Evolutionary conservation across 2,888 invertebrate genomes (phyloP), one percentile per base, ranked within the genome.

Genomic region (Philonicus albiceps): DNA sequence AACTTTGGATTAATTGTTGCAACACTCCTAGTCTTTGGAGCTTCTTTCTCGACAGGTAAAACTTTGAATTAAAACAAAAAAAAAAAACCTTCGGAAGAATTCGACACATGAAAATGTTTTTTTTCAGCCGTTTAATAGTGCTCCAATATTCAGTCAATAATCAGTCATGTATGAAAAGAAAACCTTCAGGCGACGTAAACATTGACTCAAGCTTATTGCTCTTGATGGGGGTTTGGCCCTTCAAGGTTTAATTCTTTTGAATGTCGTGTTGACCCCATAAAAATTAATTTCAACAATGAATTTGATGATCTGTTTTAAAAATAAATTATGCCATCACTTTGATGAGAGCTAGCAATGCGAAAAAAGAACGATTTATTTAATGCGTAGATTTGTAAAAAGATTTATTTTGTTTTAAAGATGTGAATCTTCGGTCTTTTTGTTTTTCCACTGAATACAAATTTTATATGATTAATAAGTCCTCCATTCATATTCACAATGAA

Each of bases 11-110:
- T 88, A 74, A 73, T 88, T 31, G 27, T 88, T 5, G 75, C 85
- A 40, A 76, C 86, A 34, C 19, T 84, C 34, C 30, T 87, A 5
- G 74, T 88, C 55, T 86, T 87, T 37, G 86, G 85, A 2, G 86
- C 86, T 85, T 64, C 87, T 86, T 87, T 88, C 85, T 83, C 87
- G 11, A 85, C 88, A 87, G 88, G 88, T 88, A 40, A 87, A 86
- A 40, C 16, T 64, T 22, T 3, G 2, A 64, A 22, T 64, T 55
- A 8, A 11, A n/a, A n/a, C n/a, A n/a, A n/a, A n/a, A n/a, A n/a
- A n/a, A n/a, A 64, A 27, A 49, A 19, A 49, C n/a, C 49, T 49
- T 49, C n/a, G 6, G 11, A 49, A 6, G 49, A 19, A 49, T 49
- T n/a, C n/a, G 49, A 49, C n/a, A 49, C 6, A 49, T 5, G 19